Evolutionary conservation across 1,140 invertebrate genomes (phyloP).

Genomic region (Drosophila oshimai): DNA sequence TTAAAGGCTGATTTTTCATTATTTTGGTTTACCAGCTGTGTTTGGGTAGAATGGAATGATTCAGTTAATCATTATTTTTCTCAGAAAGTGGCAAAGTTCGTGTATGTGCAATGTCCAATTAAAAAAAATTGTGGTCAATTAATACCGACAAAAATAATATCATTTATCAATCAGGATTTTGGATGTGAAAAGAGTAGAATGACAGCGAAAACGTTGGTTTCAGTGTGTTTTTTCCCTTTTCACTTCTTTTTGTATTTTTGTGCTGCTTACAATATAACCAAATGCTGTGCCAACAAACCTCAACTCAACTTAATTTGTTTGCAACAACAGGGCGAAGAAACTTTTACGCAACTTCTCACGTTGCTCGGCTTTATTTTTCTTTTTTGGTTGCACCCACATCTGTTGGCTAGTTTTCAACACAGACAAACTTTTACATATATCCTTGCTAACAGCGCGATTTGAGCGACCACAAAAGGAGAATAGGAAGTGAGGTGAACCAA

Average conservation of each 20-base stretch:
- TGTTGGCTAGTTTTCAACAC: conserved; percentile 64
- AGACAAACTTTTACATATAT: background rate
- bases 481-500: conserved; percentile 24
- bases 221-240: background rate
- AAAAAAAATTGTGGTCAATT: conserved; percentile 63
- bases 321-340: conserved; percentile 67
- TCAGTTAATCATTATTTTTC: no score
- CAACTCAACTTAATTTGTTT: conserved; percentile 79
- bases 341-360: conserved; percentile 56
- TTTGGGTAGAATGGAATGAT: conserved; percentile 19
- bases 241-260: background rate
- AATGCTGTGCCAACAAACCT: conserved; percentile 74
- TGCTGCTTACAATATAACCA: conserved; percentile 75
- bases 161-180: no score
- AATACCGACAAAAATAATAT: no score
- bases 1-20: conserved; percentile 27
- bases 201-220: conserved; percentile 56
- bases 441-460: conserved; percentile 50
- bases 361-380: background rate
- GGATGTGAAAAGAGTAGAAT: no score
- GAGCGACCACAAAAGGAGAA: conserved; percentile 61
- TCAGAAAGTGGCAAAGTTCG: no score
- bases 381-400: conserved; percentile 34
- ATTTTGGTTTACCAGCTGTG: conserved; percentile 9
- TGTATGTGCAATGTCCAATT: no score